These are phyloP conservation scores for Cynopterus sphinx DNA, from an alignment of 2,797 vertebrate species.

Conservation along the genomic window DNA sequence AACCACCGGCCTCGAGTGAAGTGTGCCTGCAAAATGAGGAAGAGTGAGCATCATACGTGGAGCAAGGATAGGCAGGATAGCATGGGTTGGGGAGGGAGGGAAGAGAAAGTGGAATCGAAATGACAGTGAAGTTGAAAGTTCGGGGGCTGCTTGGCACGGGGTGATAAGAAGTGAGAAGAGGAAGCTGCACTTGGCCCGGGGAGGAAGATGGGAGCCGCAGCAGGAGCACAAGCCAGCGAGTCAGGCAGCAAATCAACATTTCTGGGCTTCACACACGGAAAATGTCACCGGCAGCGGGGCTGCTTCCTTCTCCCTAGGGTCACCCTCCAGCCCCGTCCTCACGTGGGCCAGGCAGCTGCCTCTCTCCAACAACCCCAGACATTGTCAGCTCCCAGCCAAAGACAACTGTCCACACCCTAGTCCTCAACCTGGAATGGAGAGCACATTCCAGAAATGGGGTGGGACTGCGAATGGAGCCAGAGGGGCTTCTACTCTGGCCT, in stretches of 20 bases:
- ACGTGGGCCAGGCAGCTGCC: not conserved
- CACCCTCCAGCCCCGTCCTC: not conserved
- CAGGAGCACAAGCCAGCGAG: rapidly evolving
- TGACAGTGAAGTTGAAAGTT: not conserved
- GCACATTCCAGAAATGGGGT: not conserved
- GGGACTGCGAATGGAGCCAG: not conserved
- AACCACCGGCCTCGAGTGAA: not conserved
- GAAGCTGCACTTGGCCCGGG: not conserved
- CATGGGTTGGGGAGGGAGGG: not conserved
- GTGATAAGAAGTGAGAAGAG: not conserved
- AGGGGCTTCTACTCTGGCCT: not conserved
- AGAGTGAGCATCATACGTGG: not conserved
- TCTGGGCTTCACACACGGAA: not conserved
- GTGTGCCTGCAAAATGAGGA: not conserved
- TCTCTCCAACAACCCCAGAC: not conserved
- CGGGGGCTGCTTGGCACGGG: not conserved
- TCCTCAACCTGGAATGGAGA: not conserved
- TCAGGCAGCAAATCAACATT: not conserved
- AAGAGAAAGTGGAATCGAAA: not conserved
- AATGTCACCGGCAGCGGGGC: not conserved
- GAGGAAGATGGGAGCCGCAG: not conserved
- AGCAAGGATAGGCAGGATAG: not conserved
- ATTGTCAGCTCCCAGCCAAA: rapidly evolving
- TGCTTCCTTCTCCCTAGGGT: not conserved
- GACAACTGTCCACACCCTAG: not conserved